A percentile compares a stretch with the other conserved stretches of the same genome.
These are phyloP conservation scores for Mastacembelus armatus DNA, from an alignment of 2,797 vertebrate species.

Conservation along the genomic window DNA sequence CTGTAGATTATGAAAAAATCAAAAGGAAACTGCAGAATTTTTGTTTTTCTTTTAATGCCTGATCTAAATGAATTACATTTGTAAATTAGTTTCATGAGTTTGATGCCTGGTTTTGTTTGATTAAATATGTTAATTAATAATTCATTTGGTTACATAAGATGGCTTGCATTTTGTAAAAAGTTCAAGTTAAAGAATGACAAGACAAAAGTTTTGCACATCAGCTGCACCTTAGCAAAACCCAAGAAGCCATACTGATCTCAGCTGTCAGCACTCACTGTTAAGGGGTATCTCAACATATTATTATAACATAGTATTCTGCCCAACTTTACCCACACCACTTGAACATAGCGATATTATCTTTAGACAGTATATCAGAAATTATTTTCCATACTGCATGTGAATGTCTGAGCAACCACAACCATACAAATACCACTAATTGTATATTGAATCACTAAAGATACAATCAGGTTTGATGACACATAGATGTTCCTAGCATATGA, in stretches of 20 bases:
- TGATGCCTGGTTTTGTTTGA: conserved; percentile 22
- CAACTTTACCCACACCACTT: not conserved
- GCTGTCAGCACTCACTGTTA: not conserved
- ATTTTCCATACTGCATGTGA: not conserved
- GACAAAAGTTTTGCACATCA: conserved; percentile 11
- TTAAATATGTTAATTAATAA: not conserved
- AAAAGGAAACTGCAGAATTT: conserved; percentile 37
- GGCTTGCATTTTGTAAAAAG: not conserved
- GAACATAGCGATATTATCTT: not conserved
- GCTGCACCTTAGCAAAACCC: not conserved
- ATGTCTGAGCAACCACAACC: not conserved
- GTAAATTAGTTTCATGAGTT: conserved; percentile 29
- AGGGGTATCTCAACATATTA: not conserved
- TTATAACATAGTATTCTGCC: not conserved
- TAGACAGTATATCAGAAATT: not conserved
- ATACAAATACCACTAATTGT: not conserved
- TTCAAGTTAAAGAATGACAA: conserved; percentile 13
- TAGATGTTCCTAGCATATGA: not conserved
- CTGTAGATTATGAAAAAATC: conserved; percentile 28
- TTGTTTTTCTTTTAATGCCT: conserved; percentile 16
- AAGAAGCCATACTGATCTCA: not conserved
- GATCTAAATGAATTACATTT: conserved; percentile 40
- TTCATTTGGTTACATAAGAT: conserved; percentile 3
- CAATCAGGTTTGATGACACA: not conserved
- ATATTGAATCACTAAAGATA: not conserved